These are phyloP conservation scores for Microctenopoma lineatum DNA, from an alignment of 2,797 vertebrate species.

Conservation along the genomic window DNA sequence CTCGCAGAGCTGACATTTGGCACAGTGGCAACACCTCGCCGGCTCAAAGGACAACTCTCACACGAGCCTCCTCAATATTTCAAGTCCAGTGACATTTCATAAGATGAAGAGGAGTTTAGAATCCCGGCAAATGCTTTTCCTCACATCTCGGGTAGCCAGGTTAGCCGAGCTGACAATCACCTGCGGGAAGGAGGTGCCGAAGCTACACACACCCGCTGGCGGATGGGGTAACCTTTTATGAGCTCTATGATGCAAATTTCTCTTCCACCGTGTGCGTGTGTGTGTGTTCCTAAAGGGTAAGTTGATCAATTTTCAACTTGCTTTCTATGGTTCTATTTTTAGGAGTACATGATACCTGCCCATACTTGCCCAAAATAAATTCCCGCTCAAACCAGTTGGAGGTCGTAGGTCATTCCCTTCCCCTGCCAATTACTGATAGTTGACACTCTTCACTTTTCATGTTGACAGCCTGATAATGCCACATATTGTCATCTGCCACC, in stretches of 20 bases:
- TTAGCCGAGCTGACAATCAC: conserved; percentile 50
- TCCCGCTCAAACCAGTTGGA: too few relatives aligned
- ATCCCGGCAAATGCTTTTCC: conserved; percentile 43
- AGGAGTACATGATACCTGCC: too few relatives aligned
- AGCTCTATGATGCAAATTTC: conserved; percentile 49
- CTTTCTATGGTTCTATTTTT: too few relatives aligned
- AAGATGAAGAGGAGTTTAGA: conserved; percentile 60
- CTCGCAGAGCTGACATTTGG: conserved; percentile 64
- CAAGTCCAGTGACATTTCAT: conserved; percentile 68
- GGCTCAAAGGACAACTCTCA: conserved; percentile 56
- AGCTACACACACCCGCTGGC: conserved; percentile 5
- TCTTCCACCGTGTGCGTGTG: neutral
- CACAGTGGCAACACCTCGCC: conserved; percentile 49
- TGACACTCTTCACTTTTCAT: neutral
- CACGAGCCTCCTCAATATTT: conserved; percentile 60
- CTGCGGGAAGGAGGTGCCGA: conserved; percentile 16
- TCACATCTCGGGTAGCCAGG: conserved; percentile 32
- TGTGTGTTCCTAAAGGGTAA: too few relatives aligned
- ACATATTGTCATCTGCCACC: conserved; percentile 24
- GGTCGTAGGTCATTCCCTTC: neutral
- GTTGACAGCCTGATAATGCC: neutral
- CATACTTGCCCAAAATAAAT: too few relatives aligned
- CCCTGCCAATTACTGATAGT: neutral
- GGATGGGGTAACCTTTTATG: conserved; percentile 49
- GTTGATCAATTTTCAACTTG: too few relatives aligned